phyloP scores from a whole-genome alignment of 2,797 vertebrate genomes.

The Poliocrania exsul region DNA sequence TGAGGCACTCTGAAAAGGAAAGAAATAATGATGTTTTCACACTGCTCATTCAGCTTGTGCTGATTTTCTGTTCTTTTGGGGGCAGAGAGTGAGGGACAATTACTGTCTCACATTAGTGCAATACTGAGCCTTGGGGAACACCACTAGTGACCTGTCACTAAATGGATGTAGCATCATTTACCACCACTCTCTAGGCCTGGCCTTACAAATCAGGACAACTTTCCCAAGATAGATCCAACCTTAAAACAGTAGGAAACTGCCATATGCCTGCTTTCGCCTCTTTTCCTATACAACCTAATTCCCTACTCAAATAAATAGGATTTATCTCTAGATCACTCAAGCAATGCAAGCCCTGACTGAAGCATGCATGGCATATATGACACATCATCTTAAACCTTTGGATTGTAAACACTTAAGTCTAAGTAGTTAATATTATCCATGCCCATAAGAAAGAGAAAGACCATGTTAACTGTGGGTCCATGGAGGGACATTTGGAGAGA shows the following conservation, averaged over 20 bases:
- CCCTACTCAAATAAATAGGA: background rate
- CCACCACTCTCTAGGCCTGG: too few relatives aligned
- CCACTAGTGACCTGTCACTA: background rate
- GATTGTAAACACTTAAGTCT: background rate
- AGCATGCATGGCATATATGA: background rate
- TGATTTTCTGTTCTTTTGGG: background rate
- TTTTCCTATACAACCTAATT: background rate
- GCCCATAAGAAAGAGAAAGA: background rate
- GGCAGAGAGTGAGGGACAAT: background rate
- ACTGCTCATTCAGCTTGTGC: background rate
- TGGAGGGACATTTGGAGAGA: background rate
- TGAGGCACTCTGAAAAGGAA: background rate
- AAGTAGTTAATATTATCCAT: background rate
- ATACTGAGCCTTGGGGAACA: background rate
- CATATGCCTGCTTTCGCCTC: background rate
- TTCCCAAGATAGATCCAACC: background rate
- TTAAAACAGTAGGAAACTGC: background rate
- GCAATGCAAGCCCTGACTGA: background rate
- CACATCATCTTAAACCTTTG: background rate
- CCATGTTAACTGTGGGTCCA: background rate
- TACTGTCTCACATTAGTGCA: background rate
- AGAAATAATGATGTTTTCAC: background rate
- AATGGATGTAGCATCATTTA: background rate
- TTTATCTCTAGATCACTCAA: background rate
- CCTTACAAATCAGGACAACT: background rate